Conservation (phyloP, 2,113 vertebrate genomes). For the Phylloscopus whistleri region DNA sequence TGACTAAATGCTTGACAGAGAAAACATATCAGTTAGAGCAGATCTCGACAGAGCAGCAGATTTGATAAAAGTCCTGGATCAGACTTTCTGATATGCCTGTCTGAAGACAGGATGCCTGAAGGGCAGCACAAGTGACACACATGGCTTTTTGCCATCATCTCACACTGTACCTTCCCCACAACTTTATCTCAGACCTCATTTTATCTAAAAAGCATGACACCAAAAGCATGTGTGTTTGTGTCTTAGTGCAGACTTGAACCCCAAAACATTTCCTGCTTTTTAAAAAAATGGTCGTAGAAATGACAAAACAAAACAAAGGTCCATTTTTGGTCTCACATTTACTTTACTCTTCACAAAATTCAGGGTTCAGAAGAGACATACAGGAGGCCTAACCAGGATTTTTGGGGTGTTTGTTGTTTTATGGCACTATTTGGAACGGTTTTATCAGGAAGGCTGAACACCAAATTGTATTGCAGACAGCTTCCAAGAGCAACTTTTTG, state of each 20-base stretch:
- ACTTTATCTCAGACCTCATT: not conserved
- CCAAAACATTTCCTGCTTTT: not conserved
- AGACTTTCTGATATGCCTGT: not conserved
- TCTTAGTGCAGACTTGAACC: not conserved
- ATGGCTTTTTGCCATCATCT: not conserved
- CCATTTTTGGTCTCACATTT: not conserved
- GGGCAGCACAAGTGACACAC: not conserved
- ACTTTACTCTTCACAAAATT: not conserved
- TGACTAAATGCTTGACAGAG: not conserved
- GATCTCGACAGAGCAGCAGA: not conserved
- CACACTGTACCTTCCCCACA: not conserved
- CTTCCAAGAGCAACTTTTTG: slow-evolving; percentile 56
- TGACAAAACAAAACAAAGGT: not conserved
- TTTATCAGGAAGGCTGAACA: not conserved
- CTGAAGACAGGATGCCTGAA: not conserved
- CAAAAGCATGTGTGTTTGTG: not conserved
- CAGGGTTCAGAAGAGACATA: not conserved
- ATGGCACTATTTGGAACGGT: not conserved
- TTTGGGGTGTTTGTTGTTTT: not conserved
- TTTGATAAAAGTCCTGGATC: not conserved
- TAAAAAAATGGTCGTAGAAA: not conserved
- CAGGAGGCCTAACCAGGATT: not conserved
- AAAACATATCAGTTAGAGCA: not conserved
- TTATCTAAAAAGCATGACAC: not conserved
- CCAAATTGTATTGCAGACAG: not conserved